Evolutionary conservation across 2,888 invertebrate species (phyloP).

Genomic region (Hecatera dysodea): DNA sequence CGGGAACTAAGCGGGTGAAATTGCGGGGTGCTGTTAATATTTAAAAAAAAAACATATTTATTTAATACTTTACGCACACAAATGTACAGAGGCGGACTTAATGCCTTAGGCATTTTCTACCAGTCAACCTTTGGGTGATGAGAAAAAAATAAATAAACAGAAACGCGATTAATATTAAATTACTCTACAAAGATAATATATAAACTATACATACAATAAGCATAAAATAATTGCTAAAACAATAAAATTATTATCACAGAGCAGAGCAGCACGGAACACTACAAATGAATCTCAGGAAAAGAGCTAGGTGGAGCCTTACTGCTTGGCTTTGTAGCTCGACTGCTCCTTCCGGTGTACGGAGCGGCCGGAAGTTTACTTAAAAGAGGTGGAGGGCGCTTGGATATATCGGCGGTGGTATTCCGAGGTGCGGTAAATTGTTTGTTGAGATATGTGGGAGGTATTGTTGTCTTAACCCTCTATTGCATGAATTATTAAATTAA

Average conservation of each 20-base stretch:
- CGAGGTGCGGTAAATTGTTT: constrained; percentile 51
- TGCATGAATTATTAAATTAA: no score
- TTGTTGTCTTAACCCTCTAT: constrained; percentile 11
- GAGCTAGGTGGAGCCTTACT: constrained; percentile 61
- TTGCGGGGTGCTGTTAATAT: no score
- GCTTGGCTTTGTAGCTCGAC: constrained; percentile 65
- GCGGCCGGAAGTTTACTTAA: constrained; percentile 76
- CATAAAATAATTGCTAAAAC: constrained; percentile 2
- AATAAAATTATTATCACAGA: constrained; percentile 25
- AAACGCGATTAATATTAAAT: no score
- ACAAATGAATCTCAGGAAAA: constrained; percentile 45
- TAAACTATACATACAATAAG: no score
- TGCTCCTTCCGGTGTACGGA: constrained; percentile 72
- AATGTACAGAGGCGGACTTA: no score
- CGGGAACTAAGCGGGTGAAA: no score
- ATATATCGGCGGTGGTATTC: constrained; percentile 59
- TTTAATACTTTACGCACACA: no score
- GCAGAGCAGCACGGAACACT: constrained; percentile 22
- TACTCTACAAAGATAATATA: no score
- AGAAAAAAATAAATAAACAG: no score
- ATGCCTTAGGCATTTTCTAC: no score
- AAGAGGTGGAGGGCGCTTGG: constrained; percentile 64
- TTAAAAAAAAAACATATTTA: no score
- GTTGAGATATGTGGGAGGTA: constrained; percentile 13
- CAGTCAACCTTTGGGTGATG: no score